A percentile compares a stretch with the other conserved stretches of the same genome.
These are phyloP conservation scores for Saccopteryx bilineata DNA, from an alignment of 2,113 vertebrate species.

Conservation along the genomic window DNA sequence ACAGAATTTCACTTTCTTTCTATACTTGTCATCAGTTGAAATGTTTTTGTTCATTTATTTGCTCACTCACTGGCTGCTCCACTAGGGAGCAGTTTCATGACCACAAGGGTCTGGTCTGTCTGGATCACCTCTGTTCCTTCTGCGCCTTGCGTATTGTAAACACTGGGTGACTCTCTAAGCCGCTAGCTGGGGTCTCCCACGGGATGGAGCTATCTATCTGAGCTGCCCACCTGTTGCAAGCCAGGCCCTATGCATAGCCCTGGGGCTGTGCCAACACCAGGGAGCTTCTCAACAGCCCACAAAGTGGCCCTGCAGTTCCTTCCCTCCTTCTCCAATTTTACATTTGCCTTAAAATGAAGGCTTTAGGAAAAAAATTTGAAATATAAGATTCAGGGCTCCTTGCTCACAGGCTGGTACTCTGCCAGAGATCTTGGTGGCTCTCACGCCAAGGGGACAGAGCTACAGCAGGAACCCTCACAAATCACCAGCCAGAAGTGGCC, in stretches of 20 bases:
- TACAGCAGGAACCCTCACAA: conserved; percentile 60
- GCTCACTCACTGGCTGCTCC: not conserved
- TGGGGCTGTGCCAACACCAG: accelerated
- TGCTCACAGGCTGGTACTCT: not conserved
- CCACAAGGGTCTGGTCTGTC: not conserved
- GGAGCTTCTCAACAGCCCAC: not conserved
- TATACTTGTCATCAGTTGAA: not conserved
- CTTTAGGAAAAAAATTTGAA: not conserved
- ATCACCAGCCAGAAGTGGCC: conserved; percentile 74
- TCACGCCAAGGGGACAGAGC: not conserved
- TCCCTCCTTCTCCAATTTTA: not conserved
- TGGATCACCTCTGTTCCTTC: not conserved
- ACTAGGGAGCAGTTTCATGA: not conserved
- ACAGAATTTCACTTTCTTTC: not conserved
- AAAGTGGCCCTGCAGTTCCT: accelerated
- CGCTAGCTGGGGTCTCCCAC: accelerated
- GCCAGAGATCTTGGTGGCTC: not conserved
- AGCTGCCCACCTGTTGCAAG: accelerated
- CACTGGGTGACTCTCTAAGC: not conserved
- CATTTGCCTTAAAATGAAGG: not conserved
- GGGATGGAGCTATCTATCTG: not conserved
- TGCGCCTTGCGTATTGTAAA: accelerated
- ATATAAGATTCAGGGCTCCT: not conserved
- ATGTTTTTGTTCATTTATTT: not conserved
- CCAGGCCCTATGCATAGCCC: not conserved